These are phyloP conservation scores for Eudemis profundana DNA, from an alignment of 2,888 invertebrate species.

Conservation along the genomic window DNA sequence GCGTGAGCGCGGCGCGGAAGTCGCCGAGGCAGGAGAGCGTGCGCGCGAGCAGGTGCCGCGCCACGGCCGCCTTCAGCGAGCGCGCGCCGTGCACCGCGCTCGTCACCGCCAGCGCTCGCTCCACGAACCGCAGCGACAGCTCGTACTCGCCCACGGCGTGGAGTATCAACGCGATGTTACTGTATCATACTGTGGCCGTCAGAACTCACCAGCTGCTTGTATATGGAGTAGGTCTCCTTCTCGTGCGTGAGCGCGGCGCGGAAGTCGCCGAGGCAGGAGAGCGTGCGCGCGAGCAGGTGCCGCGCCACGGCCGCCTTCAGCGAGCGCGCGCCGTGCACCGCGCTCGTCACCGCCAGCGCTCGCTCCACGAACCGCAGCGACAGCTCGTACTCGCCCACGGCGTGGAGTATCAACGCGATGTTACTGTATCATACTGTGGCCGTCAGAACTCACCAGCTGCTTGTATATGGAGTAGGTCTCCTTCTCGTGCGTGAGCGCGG, in stretches of 20 bases:
- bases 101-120: no score
- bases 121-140: no score
- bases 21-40: conserved; percentile 99
- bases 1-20: conserved; percentile 97
- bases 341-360: conserved; percentile 93
- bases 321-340: conserved; percentile 95
- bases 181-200: no score
- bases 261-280: conserved; percentile 99
- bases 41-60: conserved; percentile 97
- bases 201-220: conserved; percentile 93
- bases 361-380: conserved; percentile 97
- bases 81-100: conserved; percentile 96
- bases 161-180: background rate
- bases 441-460: no score
- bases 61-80: conserved; percentile 97
- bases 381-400: no score
- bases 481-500: conserved; percentile 97
- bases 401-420: conserved; percentile 98
- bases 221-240: conserved; percentile 98
- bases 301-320: conserved; percentile 98
- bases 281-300: conserved; percentile 97
- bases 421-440: no score
- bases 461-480: conserved; percentile 99
- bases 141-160: no score
- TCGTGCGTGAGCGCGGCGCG: conserved; percentile 97